Evolutionary conservation across 1,140 invertebrate genomes (phyloP).

Genomic region (Triops longicaudatus): DNA sequence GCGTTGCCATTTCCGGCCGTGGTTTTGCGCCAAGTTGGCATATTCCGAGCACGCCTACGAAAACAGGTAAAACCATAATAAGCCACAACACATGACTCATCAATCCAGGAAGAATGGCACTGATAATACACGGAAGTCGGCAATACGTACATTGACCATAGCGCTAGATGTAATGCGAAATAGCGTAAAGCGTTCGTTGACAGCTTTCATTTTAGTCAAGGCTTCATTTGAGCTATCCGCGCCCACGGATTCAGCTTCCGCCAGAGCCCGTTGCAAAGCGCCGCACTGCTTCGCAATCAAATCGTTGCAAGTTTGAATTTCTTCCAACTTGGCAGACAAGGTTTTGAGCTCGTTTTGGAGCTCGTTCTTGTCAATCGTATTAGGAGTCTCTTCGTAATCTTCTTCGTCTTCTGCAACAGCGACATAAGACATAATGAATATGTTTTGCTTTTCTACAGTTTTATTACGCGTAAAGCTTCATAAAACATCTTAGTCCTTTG

Average conservation of each 20-base stretch:
- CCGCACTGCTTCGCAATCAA: constrained; percentile 78
- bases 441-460: neutral
- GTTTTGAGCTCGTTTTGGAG: constrained; percentile 52
- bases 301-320: constrained; percentile 82
- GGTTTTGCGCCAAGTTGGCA: constrained; percentile 70
- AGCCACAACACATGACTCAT: neutral
- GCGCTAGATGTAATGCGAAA: constrained; percentile 89
- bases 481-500: no score
- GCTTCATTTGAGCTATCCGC: constrained; percentile 39
- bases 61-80: constrained; percentile 24
- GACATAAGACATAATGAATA: neutral
- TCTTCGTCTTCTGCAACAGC: constrained; percentile 65
- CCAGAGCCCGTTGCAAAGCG: constrained; percentile 62
- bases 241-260: constrained; percentile 48
- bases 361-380: constrained; percentile 45
- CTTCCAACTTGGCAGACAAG: constrained; percentile 61
- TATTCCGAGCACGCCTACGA: constrained; percentile 80
- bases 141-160: constrained; percentile 82
- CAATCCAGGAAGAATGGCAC: neutral
- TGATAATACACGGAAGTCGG: constrained; percentile 16
- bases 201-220: constrained; percentile 55
- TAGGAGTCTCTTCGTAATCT: constrained; percentile 45
- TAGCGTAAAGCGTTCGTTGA: constrained; percentile 81
- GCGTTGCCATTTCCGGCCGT: constrained; percentile 81
- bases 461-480: no score